Conservation (phyloP, 2,797 vertebrate genomes). For the Uromys caudimaculatus region DNA sequence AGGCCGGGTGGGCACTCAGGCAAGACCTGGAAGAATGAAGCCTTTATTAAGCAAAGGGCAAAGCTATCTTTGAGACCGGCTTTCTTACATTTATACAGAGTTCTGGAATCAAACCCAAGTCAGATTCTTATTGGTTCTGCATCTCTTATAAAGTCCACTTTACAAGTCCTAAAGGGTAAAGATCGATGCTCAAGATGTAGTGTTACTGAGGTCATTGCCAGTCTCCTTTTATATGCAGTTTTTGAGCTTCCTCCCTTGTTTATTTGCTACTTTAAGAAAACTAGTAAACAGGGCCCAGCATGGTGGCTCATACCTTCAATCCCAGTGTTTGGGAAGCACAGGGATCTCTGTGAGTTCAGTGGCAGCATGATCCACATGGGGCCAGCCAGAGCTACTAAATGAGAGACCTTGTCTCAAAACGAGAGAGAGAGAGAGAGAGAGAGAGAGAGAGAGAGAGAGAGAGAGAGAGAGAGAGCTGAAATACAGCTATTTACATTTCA, state of each 20-base stretch:
- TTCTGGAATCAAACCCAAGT: slow-evolving; percentile 92
- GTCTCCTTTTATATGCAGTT: slow-evolving; percentile 91
- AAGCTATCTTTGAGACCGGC: slow-evolving; percentile 91
- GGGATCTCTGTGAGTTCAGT: neutral
- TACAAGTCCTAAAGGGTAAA: slow-evolving; percentile 94
- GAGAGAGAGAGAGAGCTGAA: slow-evolving; percentile 2
- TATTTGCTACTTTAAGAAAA: slow-evolving; percentile 71
- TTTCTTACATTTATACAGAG: slow-evolving; percentile 89
- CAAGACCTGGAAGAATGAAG: slow-evolving; percentile 91
- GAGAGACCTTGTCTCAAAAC: neutral
- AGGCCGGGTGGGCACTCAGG: slow-evolving; percentile 93
- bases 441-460: neutral
- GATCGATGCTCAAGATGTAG: slow-evolving; percentile 95
- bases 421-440: neutral
- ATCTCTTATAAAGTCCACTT: slow-evolving; percentile 91
- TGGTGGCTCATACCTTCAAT: neutral
- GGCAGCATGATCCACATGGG: neutral
- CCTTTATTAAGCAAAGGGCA: slow-evolving; percentile 90
- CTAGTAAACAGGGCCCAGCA: neutral
- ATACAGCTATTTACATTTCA: slow-evolving; percentile 64
- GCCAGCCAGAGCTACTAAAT: neutral
- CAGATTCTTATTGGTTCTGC: slow-evolving; percentile 85
- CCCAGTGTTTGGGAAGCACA: neutral
- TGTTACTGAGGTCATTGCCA: slow-evolving; percentile 92
- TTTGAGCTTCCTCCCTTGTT: slow-evolving; percentile 73